phyloP scores from a whole-genome alignment of 2,113 vertebrate species.

The Damaliscus lunatus region DNA sequence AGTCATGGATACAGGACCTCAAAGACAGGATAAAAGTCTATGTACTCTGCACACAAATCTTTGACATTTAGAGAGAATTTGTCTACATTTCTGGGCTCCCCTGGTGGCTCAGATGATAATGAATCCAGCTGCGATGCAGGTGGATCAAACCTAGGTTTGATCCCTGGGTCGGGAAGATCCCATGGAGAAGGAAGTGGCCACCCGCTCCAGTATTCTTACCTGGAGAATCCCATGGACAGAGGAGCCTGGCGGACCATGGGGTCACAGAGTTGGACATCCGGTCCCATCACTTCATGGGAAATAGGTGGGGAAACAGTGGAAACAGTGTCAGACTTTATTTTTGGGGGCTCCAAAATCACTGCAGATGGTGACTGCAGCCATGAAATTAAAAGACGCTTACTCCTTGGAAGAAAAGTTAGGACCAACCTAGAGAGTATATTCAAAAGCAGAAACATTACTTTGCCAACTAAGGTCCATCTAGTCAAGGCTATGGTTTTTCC shows the following conservation, averaged over 20 bases:
- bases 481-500: too few species aligned
- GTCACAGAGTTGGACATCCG: background rate
- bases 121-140: background rate
- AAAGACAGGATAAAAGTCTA: background rate
- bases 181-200: rapidly evolving
- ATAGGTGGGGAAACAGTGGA: too few species aligned
- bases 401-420: too few species aligned
- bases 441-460: too few species aligned
- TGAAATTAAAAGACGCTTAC: too few species aligned
- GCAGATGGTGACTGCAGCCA: too few species aligned
- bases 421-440: too few species aligned
- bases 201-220: background rate
- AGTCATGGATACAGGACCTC: background rate
- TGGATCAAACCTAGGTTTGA: background rate
- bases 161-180: background rate
- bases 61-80: background rate
- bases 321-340: too few species aligned
- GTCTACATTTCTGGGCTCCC: background rate
- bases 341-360: too few species aligned
- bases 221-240: background rate
- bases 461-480: too few species aligned
- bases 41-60: background rate
- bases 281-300: too few species aligned
- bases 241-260: rapidly evolving
- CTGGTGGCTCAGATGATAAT: background rate